These are phyloP conservation scores for Oscheius myriophilus DNA, from an alignment of 2,888 invertebrate species.

Conservation along the genomic window DNA sequence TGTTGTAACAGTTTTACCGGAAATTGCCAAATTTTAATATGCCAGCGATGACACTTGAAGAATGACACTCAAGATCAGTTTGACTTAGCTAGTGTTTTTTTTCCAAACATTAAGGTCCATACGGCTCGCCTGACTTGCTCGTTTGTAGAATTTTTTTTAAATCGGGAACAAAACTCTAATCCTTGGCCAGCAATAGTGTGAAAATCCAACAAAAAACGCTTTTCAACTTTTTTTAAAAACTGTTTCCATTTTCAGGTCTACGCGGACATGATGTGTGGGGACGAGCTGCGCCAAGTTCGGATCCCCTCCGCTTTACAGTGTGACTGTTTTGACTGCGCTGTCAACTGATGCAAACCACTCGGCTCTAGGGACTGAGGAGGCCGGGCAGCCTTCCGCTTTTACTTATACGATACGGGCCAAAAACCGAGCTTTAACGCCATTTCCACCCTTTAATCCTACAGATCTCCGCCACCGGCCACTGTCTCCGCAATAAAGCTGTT, in stretches of 20 bases:
- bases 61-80: too few species aligned
- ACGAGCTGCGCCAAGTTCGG: conserved; percentile 47
- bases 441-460: conserved; percentile 10
- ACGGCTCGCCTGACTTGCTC: too few species aligned
- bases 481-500: conserved; percentile 25
- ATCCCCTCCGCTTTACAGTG: conserved; percentile 61
- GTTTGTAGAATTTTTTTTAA: too few species aligned
- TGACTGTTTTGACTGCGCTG: conserved; percentile 61
- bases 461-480: conserved; percentile 15
- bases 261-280: conserved; percentile 51
- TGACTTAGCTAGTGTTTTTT: too few species aligned
- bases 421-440: conserved; percentile 25
- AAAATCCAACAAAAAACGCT: too few species aligned
- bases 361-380: conserved; percentile 22
- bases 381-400: conserved; percentile 23
- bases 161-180: too few species aligned
- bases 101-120: too few species aligned
- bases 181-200: too few species aligned
- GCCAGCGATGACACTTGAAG: too few species aligned
- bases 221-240: too few species aligned
- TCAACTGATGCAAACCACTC: neutral
- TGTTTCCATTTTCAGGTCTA: conserved; percentile 60
- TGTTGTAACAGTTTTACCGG: too few species aligned
- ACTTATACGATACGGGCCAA: conserved; percentile 27
- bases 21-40: too few species aligned